A percentile compares a stretch with the other conserved stretches of the same genome.
Conservation (phyloP, 2,797 vertebrate genomes). For the Poeciliopsis infans region DNA sequence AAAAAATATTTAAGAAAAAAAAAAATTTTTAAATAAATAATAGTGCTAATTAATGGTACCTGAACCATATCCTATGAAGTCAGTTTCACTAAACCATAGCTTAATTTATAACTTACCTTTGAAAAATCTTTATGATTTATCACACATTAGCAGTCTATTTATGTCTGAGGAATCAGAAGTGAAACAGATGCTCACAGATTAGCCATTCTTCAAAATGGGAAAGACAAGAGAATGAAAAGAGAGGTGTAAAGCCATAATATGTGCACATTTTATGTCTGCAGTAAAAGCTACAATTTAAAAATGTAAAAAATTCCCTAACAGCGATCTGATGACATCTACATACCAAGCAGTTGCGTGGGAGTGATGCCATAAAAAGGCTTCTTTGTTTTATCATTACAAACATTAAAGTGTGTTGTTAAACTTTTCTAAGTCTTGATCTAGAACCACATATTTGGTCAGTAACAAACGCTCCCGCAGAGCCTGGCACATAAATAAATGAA, state of each 20-base stretch:
- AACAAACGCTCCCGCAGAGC: background rate
- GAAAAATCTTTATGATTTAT: background rate
- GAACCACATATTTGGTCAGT: background rate
- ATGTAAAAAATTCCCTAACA: background rate
- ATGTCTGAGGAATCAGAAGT: too few species aligned
- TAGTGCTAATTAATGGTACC: background rate
- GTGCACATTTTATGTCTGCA: background rate
- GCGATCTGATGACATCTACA: background rate
- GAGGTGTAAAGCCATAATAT: background rate
- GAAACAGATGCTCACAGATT: background rate
- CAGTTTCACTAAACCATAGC: background rate
- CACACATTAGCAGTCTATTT: background rate
- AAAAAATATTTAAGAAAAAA: background rate
- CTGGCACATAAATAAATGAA: background rate
- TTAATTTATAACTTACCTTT: background rate
- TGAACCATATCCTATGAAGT: background rate
- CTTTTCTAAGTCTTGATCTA: background rate
- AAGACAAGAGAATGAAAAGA: background rate
- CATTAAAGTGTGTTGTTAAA: background rate
- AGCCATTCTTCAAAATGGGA: background rate
- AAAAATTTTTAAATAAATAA: too few species aligned
- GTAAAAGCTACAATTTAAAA: background rate
- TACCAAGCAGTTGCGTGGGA: background rate
- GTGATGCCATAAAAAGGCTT: background rate
- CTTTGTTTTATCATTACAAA: background rate